Conservation (phyloP, 2,888 invertebrate species). For the Leucania comma region DNA sequence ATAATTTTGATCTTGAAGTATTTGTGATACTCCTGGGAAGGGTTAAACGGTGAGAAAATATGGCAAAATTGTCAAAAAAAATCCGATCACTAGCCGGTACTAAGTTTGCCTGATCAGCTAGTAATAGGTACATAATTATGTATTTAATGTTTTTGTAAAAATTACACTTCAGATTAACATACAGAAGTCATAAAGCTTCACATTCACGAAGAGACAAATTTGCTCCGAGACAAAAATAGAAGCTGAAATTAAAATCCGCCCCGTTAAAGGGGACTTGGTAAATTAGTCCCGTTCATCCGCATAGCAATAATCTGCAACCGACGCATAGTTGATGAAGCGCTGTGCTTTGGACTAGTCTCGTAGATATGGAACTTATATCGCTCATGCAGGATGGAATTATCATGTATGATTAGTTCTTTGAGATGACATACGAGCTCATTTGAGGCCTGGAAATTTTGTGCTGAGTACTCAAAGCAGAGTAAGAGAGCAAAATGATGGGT, state of each 20-base stretch:
- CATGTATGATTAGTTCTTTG: constrained; percentile 18
- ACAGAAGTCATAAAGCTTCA: constrained; percentile 46
- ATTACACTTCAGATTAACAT: too few relatives aligned
- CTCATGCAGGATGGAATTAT: constrained; percentile 19
- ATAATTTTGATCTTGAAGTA: too few relatives aligned
- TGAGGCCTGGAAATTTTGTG: background rate
- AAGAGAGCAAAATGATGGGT: too few relatives aligned
- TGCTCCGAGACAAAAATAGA: constrained; percentile 57
- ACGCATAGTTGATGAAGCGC: constrained; percentile 68
- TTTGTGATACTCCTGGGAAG: too few relatives aligned
- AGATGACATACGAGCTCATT: background rate
- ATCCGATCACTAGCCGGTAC: too few relatives aligned
- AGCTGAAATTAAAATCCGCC: constrained; percentile 65
- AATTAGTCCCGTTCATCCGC: constrained; percentile 76
- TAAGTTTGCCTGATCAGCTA: too few relatives aligned
- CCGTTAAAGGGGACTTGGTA: constrained; percentile 60
- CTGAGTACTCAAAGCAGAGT: too few relatives aligned
- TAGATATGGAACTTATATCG: constrained; percentile 29
- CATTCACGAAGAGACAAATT: constrained; percentile 50
- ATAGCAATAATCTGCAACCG: constrained; percentile 71
- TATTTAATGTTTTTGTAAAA: too few relatives aligned
- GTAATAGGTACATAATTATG: too few relatives aligned
- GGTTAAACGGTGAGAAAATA: too few relatives aligned
- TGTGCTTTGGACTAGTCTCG: constrained; percentile 28
- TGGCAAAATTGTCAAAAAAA: too few relatives aligned